Evolutionary conservation across 2,888 invertebrate species (phyloP), one percentile per base, ranked within the genome.

Genomic region (Salpingus planirostris): DNA sequence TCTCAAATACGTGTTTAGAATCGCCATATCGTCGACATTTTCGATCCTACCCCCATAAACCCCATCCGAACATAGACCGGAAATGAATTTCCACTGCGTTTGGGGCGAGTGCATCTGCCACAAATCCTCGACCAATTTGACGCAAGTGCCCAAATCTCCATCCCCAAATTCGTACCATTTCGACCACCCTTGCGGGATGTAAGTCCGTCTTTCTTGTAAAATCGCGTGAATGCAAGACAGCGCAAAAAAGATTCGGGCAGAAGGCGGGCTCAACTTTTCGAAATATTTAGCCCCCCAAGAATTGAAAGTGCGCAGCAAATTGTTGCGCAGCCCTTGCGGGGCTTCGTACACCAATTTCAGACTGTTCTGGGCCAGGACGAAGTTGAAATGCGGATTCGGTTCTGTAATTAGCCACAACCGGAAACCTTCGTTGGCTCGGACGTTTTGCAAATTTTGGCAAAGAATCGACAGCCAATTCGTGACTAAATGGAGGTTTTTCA

Each of bases 171-270:
- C 90, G 62, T 93, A 92, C 57, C 77, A 78, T 56, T 83, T 86
- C 1, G 83, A 82, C 91, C 91, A 92, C 0, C 90, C 80, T 70
- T 90, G 88, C 1, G 93, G 93, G 47, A 93, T 86, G 61, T 82
- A 97, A 29, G 82, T 86, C 36, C 96, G 72, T 22, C 98, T 72
- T 64, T 98, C 97, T 60, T 87, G 86, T 29, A 92, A 71, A 8
- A 95, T 70, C 1, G 96, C 91, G 61, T 96, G 93, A 33, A 89
- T 70, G 73, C 87, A 84, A 40, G 92, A 81, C 10, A 95, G 66
- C 3, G 85, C 78, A 49, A 96, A 78, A 33, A 84, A 71, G 29
- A 78, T 71, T 42, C 60, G 54, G 1, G 59, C 49, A 18, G 59
- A 50, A 25, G 52, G 59, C 6, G 56, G 43, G 27, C 47, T 55